phyloP scores from a whole-genome alignment of 2,797 vertebrate genomes.

The Pantherophis vulpinus region DNA sequence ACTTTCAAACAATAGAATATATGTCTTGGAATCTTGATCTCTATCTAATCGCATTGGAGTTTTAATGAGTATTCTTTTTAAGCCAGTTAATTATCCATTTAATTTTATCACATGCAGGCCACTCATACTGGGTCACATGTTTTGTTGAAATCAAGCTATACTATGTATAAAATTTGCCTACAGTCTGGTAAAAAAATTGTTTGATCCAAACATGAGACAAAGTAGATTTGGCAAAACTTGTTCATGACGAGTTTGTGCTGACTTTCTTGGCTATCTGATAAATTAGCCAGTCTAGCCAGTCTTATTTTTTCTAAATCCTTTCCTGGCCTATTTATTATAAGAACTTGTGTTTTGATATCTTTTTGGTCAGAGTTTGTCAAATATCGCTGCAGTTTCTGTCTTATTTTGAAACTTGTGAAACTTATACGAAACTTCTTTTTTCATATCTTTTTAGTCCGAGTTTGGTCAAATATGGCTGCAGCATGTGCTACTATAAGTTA shows the following conservation, averaged over 20 bases:
- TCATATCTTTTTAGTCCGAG: not conserved
- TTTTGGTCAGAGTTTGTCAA: not conserved
- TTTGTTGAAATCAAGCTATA: not conserved
- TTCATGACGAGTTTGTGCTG: not conserved
- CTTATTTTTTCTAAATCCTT: not conserved
- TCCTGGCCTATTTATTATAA: not conserved
- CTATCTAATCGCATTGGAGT: not conserved
- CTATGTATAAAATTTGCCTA: not conserved
- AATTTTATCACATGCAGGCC: not conserved
- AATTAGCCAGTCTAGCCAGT: not conserved
- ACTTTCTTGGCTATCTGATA: not conserved
- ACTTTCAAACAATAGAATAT: not conserved
- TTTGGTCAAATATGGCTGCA: not conserved
- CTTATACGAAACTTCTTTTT: not conserved
- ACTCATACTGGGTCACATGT: not conserved
- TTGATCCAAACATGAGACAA: not conserved
- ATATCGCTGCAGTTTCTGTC: not conserved
- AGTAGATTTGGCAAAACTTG: not conserved
- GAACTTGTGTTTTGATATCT: not conserved
- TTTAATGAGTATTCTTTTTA: not conserved
- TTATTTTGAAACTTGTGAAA: not conserved
- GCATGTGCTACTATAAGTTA: not conserved
- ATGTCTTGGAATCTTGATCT: not conserved
- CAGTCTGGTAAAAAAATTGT: not conserved
- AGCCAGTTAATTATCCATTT: not conserved